A percentile compares a stretch with the other conserved stretches of the same genome.
These are phyloP conservation scores for Drosophila arawakana DNA, from an alignment of 1,140 invertebrate species.

Conservation along the genomic window DNA sequence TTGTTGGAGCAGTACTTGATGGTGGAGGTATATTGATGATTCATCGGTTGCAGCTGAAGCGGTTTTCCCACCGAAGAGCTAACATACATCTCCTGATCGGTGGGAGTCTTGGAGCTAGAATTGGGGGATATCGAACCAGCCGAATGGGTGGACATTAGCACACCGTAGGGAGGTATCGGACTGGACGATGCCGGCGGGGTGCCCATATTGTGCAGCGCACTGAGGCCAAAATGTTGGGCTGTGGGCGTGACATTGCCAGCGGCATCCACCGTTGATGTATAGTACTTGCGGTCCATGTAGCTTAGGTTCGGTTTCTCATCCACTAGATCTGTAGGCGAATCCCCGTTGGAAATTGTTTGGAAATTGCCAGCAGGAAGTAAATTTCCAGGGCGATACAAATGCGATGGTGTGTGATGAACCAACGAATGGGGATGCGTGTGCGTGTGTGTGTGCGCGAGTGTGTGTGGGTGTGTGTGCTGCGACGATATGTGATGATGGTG, in stretches of 20 bases:
- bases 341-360: slow-evolving; percentile 55
- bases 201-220: slow-evolving; percentile 67
- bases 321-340: slow-evolving; percentile 72
- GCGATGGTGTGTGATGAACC: slow-evolving; percentile 37
- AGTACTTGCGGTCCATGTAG: slow-evolving; percentile 79
- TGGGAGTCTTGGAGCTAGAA: slow-evolving; percentile 67
- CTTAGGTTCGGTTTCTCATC: slow-evolving; percentile 77
- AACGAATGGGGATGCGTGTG: slow-evolving; percentile 36
- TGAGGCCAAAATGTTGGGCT: slow-evolving; percentile 60
- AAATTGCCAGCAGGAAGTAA: slow-evolving; percentile 65
- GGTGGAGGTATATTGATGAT: slow-evolving; percentile 77
- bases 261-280: slow-evolving; percentile 54
- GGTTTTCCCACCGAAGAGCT: slow-evolving; percentile 54
- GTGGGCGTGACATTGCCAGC: slow-evolving; percentile 51
- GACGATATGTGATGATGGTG: slow-evolving; percentile 33
- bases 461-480: slow-evolving; percentile 42
- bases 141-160: slow-evolving; percentile 59
- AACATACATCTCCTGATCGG: slow-evolving; percentile 72
- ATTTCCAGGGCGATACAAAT: slow-evolving; percentile 66
- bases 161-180: slow-evolving; percentile 66
- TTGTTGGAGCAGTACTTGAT: slow-evolving; percentile 83
- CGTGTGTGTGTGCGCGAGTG: slow-evolving; percentile 14
- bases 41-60: slow-evolving; percentile 67
- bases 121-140: slow-evolving; percentile 69
- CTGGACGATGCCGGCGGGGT: slow-evolving; percentile 77